Percentiles rank a stretch among this genome's conserved stretches.
Conservation (phyloP, 2,797 vertebrate genomes). For the Hirundo rustica region DNA sequence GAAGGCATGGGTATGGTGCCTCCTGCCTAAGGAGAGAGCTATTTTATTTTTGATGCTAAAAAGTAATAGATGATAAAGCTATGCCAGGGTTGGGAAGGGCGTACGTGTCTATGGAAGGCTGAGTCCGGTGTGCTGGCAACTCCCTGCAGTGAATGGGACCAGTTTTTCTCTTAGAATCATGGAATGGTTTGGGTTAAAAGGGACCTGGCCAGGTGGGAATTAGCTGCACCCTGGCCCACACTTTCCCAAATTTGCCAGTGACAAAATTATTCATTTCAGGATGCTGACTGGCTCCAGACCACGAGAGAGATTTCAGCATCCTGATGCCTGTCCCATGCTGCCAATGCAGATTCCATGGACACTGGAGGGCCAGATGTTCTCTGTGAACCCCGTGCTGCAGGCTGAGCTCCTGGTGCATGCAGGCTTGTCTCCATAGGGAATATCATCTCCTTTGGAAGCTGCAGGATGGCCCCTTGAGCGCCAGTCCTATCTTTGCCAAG, state of each 20-base stretch:
- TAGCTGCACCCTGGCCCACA: not conserved
- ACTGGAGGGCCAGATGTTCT: not conserved
- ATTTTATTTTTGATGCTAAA: not conserved
- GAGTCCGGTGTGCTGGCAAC: not conserved
- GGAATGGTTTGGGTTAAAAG: not conserved
- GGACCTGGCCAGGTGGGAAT: not conserved
- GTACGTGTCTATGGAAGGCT: not conserved
- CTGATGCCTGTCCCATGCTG: fast-evolving
- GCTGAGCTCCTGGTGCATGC: not conserved
- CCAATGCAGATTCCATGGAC: not conserved
- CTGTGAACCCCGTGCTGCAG: not conserved
- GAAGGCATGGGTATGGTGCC: not conserved
- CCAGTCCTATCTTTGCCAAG: not conserved
- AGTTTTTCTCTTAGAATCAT: not conserved
- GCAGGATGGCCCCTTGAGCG: not conserved
- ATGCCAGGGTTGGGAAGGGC: not conserved
- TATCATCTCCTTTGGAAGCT: not conserved
- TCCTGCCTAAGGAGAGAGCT: not conserved
- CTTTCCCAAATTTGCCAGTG: not conserved
- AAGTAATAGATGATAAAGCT: not conserved
- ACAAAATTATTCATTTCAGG: not conserved
- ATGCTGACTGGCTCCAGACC: not conserved
- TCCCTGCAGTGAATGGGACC: not conserved
- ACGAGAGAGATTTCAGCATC: not conserved
- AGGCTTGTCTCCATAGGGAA: not conserved